phyloP scores from a whole-genome alignment of 2,113 vertebrate species.

The Oxyruncus cristatus region DNA sequence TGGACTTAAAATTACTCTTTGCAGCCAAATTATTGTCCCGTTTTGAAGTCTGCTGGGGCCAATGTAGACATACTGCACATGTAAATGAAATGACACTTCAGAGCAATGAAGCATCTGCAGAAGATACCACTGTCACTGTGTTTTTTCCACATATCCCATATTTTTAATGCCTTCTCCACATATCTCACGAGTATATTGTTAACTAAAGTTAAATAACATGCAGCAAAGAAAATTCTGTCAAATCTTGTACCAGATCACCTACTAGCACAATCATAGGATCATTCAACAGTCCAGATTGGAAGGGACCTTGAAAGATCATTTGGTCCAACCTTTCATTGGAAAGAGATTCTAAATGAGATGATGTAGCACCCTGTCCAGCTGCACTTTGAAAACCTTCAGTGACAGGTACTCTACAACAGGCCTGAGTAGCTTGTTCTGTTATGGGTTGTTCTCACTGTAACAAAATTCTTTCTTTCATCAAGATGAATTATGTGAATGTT shows the following conservation, averaged over 20 bases:
- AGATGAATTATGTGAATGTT: not conserved
- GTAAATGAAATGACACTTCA: not conserved
- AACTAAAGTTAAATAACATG: not conserved
- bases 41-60: not conserved
- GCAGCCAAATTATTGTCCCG: not conserved
- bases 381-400: not conserved
- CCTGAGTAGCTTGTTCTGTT: not conserved
- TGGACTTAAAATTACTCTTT: not conserved
- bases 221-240: not conserved
- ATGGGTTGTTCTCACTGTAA: not conserved
- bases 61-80: not conserved
- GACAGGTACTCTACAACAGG: fast-evolving
- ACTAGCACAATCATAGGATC: not conserved
- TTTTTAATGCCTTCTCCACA: too few species aligned
- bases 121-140: not conserved
- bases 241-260: not conserved
- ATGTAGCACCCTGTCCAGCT: not conserved
- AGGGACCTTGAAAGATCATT: not conserved
- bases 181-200: not conserved
- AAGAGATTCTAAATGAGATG: not conserved
- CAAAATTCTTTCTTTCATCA: not conserved
- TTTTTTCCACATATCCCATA: too few species aligned
- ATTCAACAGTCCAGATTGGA: not conserved
- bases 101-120: not conserved
- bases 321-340: not conserved